A percentile compares a stretch with the other conserved stretches of the same genome.
Conservation (phyloP, 1,140 invertebrate genomes). For the Drosophila orena region DNA sequence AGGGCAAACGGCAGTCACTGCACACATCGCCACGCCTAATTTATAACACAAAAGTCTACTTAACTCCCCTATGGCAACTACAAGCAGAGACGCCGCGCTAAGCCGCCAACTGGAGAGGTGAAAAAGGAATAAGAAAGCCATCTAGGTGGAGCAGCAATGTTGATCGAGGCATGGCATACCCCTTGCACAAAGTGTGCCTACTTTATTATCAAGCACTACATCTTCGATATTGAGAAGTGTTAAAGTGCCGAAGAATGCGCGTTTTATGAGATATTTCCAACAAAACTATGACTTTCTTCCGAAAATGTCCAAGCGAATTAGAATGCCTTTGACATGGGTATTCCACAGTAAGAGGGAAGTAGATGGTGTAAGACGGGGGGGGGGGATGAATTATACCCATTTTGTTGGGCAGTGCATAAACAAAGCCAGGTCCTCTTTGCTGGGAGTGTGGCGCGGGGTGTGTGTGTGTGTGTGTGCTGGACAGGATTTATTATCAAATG, state of each 20-base stretch:
- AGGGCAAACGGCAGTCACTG: conserved; percentile 57
- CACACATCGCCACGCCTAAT: conserved; percentile 73
- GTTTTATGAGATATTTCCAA: too few species aligned
- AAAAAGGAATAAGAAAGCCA: conserved; percentile 15
- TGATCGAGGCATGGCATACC: conserved; percentile 7
- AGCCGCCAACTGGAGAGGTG: conserved; percentile 52
- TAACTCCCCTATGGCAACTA: conserved; percentile 69
- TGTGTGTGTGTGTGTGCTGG: conserved; percentile 42
- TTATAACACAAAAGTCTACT: conserved; percentile 79
- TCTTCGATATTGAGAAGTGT: background rate
- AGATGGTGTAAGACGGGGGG: conserved; percentile 1
- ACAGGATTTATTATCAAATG: conserved; percentile 80
- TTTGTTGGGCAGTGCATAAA: conserved; percentile 71
- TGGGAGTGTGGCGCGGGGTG: conserved; percentile 21
- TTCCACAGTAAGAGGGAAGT: conserved; percentile 1
- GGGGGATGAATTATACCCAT: conserved; percentile 29
- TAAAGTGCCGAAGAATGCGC: background rate
- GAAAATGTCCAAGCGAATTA: background rate
- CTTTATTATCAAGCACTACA: background rate
- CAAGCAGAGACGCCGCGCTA: conserved; percentile 20
- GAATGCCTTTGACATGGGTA: conserved; percentile 15
- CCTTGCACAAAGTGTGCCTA: background rate
- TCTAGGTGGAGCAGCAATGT: background rate
- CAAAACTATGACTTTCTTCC: background rate
- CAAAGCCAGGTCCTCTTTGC: conserved; percentile 47